Base-by-base conservation (phyloP, 2,888 invertebrate species). In the Coenonympha glycerion region DNA sequence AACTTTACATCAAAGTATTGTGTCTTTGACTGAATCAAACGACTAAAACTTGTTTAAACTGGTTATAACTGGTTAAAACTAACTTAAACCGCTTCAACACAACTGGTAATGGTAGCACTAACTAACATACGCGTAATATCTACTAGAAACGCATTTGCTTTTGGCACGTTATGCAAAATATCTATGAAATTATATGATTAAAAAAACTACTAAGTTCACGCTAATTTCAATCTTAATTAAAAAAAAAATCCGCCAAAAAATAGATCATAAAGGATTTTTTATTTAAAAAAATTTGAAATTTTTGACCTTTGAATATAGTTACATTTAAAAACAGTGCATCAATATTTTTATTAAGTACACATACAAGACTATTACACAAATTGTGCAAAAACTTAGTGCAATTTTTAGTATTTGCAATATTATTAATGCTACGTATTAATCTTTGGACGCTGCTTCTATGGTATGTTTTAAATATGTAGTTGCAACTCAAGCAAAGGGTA, bases 401-500 rank as follows among this genome's bases (percentile, higher is more conserved):
- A 13, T 28, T 16, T 47, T 42, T 40, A 41, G 33, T 22, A 46
- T 22, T 28, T 34, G 46, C 41, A 52, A 46, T 24, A 37, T 46
- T 52, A 60, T 41, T 63, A 61, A 64, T 55, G 64, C 63, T 59
- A 73, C 66, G 61, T n/a, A n/a, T n/a, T n/a, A 53, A 66, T 78
- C 71, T 78, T 84, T 79, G 85, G 85, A 83, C 88, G 87, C 87
- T 81, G 87, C 88, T 85, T 80, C 58, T 64, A 74, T 82, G 89
- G 86, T 88, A 88, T 89, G 83, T 45, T 45, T 22, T 19, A 8
- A n/a, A n/a, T n/a, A n/a, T 33, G 24, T 75, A 87, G 86, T 66
- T 87, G 79, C 80, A 85, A 68, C 84, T 90, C 69, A 90, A 89
- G 86, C 88, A 87, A 62, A 86, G 79, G 75, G 90, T 90, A 66